These are phyloP conservation scores for Tethya wilhelma DNA, from an alignment of 37 sponge, comb jelly and placozoan genomes.

Conservation along the genomic window DNA sequence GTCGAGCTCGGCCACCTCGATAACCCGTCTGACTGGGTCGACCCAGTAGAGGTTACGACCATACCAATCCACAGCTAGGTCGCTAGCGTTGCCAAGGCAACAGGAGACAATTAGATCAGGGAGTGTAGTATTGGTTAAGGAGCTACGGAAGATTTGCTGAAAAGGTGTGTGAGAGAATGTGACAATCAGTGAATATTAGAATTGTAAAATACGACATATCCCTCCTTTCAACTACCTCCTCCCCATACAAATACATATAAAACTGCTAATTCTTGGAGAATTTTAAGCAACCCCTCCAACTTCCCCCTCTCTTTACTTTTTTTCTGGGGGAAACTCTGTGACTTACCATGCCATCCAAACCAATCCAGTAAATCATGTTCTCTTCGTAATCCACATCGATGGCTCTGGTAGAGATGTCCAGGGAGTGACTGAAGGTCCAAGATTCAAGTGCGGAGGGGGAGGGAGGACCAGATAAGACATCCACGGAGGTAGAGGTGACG, in stretches of 20 bases:
- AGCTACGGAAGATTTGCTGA: constrained; percentile 9
- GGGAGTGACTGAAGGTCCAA: too few relatives aligned
- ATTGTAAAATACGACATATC: neutral
- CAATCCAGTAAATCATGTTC: constrained; percentile 42
- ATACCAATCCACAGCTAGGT: constrained; percentile 70
- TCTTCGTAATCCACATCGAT: constrained; percentile 20
- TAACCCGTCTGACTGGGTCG: constrained; percentile 27
- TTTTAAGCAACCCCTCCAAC: too few relatives aligned
- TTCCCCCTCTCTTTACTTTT: too few relatives aligned
- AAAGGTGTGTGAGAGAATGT: neutral
- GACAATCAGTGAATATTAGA: too few relatives aligned
- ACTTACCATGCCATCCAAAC: constrained; percentile 16
- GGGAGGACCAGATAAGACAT: neutral
- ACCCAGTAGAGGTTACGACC: constrained; percentile 70
- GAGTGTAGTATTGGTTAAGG: neutral
- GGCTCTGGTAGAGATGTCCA: too few relatives aligned
- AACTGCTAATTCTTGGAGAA: too few relatives aligned
- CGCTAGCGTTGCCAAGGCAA: constrained; percentile 23
- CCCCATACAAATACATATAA: too few relatives aligned
- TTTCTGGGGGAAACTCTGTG: too few relatives aligned
- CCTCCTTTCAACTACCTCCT: too few relatives aligned
- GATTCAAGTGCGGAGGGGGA: neutral
- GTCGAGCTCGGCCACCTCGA: constrained; percentile 49
- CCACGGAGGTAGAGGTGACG: neutral
- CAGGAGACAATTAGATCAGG: constrained; percentile 22